Base-by-base conservation (phyloP, 2,113 vertebrate species). In the Thinocorus orbignyianus region DNA sequence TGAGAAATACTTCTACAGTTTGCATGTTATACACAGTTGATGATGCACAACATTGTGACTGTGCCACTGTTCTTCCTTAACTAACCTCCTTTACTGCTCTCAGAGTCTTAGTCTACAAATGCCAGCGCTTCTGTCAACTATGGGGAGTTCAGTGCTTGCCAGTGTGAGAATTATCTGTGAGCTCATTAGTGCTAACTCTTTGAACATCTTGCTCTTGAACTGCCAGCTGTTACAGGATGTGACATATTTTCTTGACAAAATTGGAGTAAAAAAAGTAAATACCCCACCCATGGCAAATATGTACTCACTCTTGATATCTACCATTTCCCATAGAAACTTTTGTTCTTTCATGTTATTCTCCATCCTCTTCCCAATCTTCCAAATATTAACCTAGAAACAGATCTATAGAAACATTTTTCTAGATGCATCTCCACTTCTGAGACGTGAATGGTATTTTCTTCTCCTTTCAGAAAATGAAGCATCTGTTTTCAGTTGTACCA, bases 221-320 rank as follows among this genome's bases (percentile, higher is more conserved):
- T 86, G 69, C 73, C 86, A 93, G 42, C 35, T 93, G 54, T 80
- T 96, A 49, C 2, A 88, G 37, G 58, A 85, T 82, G 61, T 79
- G 74, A 90, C 82, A 49, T 93, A 25, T 88, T 86, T 95, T 90
- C 79, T 72, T 80, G 73, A 64, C 33, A 81, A 76, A 64, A 30
- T 26, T 68, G 44, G 44, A 92, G 69, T 70, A 91, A 93, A 88
- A 90, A 92, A 96, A 73, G 79, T n/a, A 80, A 97, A 55, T 74
- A 88, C 13, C 23, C 23, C n/a, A 65, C n/a, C 23, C 37, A 33
- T 0, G 0, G 71, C 12, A 86, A 89, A 72, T 64, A n/a, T 3
- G 0, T 44, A 11, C 17, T 69, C 17, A 61, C 17, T 10, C 9
- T 81, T 54, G 35, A 20, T 70, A 57, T 19, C n/a, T 73, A 11